These are phyloP conservation scores for Malurus elegans DNA, from an alignment of 2,113 vertebrate species.

Conservation along the genomic window DNA sequence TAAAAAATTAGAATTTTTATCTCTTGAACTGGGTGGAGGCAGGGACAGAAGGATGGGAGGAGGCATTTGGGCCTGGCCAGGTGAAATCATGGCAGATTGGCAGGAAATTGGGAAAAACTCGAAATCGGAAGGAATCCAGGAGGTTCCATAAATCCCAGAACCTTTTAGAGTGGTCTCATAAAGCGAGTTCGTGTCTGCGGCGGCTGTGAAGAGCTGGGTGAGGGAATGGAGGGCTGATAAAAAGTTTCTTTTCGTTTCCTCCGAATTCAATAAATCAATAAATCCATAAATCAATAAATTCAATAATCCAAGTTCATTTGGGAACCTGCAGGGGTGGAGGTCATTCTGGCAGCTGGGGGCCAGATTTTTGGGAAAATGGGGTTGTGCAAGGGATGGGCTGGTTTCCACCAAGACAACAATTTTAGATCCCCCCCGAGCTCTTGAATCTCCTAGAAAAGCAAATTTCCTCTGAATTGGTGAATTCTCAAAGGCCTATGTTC, in stretches of 20 bases:
- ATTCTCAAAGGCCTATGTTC: background rate
- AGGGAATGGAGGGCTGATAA: background rate
- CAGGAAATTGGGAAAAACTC: background rate
- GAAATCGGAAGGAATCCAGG: background rate
- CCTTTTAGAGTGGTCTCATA: no score
- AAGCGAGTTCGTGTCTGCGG: background rate
- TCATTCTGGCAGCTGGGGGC: background rate
- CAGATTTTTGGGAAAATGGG: background rate
- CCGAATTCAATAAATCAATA: background rate
- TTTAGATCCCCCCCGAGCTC: background rate
- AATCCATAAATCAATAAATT: background rate
- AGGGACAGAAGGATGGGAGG: background rate
- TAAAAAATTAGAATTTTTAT: background rate
- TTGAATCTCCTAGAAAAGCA: background rate
- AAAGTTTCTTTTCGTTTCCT: background rate
- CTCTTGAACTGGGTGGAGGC: background rate
- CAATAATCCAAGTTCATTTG: background rate
- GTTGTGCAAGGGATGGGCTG: fast-evolving
- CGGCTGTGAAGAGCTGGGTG: background rate
- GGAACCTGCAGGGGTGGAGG: background rate
- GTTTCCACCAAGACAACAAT: background rate
- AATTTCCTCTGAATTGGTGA: background rate
- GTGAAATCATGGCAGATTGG: background rate
- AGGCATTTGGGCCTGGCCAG: background rate
- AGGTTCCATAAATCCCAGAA: background rate